Conservation (phyloP, 2,888 invertebrate genomes). For the Drosophila niveifrons region DNA sequence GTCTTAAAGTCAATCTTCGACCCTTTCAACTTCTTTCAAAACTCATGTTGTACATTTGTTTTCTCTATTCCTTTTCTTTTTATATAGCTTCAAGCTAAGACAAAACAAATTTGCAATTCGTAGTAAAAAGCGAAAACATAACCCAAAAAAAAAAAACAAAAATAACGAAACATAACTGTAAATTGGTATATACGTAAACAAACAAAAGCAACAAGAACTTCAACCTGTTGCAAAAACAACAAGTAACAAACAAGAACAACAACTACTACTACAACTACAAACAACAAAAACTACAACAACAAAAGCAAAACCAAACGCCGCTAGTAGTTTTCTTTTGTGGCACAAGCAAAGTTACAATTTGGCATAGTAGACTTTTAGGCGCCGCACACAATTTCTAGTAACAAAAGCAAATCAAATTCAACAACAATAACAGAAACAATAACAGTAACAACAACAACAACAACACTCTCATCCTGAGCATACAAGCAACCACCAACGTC, state of each 20-base stretch:
- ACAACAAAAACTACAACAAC: conserved; percentile 39
- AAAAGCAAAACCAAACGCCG: conserved; percentile 37
- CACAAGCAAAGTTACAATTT: conserved; percentile 67
- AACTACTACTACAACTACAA: conserved; percentile 41
- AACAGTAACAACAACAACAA: conserved; percentile 27
- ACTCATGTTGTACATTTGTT: conserved; percentile 80
- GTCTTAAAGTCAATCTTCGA: conserved; percentile 22
- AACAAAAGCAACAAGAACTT: conserved; percentile 40
- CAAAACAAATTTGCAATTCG: conserved; percentile 52
- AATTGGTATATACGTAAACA: conserved; percentile 68
- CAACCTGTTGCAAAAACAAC: conserved; percentile 55
- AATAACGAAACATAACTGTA: conserved; percentile 66
- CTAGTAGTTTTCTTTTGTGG: conserved; percentile 72
- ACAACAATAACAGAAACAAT: conserved; percentile 36
- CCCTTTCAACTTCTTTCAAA: conserved; percentile 58
- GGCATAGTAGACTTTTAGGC: conserved; percentile 75
- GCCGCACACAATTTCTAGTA: conserved; percentile 70
- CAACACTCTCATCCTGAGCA: conserved; percentile 56
- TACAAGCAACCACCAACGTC: conserved; percentile 62
- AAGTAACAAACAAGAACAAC: conserved; percentile 35
- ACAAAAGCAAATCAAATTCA: conserved; percentile 22
- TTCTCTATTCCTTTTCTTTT: conserved; percentile 71
- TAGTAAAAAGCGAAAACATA: conserved; percentile 34
- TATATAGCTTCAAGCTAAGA: conserved; percentile 78
- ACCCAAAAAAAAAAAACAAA: conserved; percentile 30